phyloP scores from a whole-genome alignment of 2,888 invertebrate species.

The Agrochola circellaris region DNA sequence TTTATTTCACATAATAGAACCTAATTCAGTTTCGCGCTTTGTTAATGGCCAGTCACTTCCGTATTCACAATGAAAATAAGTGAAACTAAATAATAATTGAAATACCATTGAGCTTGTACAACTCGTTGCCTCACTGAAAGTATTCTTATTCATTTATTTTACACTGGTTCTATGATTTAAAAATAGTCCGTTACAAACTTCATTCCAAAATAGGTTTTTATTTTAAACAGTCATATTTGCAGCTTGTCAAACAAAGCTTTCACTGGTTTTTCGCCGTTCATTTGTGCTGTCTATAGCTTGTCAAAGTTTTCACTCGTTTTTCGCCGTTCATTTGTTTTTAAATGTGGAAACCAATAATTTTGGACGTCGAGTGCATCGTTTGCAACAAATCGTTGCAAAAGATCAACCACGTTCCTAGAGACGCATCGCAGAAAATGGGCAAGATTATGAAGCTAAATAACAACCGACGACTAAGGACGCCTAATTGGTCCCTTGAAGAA shows the following conservation, averaged over 20 bases:
- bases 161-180: constrained; percentile 57
- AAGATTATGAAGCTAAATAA: constrained; percentile 82
- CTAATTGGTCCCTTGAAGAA: constrained; percentile 87
- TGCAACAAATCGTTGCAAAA: constrained; percentile 89
- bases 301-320: constrained; percentile 73
- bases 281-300: constrained; percentile 79
- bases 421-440: constrained; percentile 80
- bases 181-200: constrained; percentile 63
- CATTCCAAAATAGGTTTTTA: constrained; percentile 73
- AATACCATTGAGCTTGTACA: not conserved
- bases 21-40: constrained; percentile 9
- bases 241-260: constrained; percentile 75
- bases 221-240: constrained; percentile 70
- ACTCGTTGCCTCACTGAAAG: constrained; percentile 66
- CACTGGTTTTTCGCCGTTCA: constrained; percentile 71
- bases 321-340: constrained; percentile 85
- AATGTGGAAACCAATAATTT: constrained; percentile 88
- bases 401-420: constrained; percentile 81
- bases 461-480: constrained; percentile 83
- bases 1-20: not conserved
- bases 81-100: not conserved
- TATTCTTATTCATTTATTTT: constrained; percentile 62
- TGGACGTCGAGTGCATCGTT: constrained; percentile 89
- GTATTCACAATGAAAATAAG: constrained; percentile 2
- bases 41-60: constrained; percentile 46